A percentile compares a stretch with the other conserved stretches of the same genome.
phyloP scores from a whole-genome alignment of 2,113 vertebrate species.

The Trematomus loennbergii region DNA sequence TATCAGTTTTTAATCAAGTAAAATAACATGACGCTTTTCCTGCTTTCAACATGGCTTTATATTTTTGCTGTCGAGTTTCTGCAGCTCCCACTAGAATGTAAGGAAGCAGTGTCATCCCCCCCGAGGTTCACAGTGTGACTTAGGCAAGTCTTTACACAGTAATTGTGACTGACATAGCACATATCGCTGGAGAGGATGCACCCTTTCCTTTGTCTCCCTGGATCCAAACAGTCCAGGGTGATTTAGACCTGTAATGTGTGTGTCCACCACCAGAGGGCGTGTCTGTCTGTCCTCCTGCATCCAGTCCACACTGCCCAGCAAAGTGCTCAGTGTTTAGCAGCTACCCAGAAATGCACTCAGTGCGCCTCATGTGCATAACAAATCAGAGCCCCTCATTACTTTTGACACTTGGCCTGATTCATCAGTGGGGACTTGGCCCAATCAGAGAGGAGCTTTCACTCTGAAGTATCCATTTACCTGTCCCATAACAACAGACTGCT shows the following conservation, averaged over 20 bases:
- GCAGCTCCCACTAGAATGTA: no score
- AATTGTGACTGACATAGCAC: no score
- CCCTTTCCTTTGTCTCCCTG: not conserved
- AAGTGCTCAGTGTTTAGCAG: slow-evolving; percentile 56
- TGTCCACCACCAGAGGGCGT: slow-evolving; percentile 63
- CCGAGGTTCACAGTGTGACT: no score
- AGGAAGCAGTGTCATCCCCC: no score
- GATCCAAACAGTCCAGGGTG: not conserved
- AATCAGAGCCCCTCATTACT: slow-evolving; percentile 46
- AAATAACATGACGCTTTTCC: no score
- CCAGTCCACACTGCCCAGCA: slow-evolving; percentile 42
- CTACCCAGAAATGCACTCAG: slow-evolving; percentile 32
- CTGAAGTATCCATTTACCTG: slow-evolving; percentile 62
- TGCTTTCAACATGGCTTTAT: no score
- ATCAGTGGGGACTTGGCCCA: slow-evolving; percentile 37
- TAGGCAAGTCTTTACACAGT: no score
- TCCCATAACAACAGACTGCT: slow-evolving; percentile 52
- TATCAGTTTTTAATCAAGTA: no score
- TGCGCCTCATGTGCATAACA: slow-evolving; percentile 59
- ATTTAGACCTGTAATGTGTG: slow-evolving; percentile 1
- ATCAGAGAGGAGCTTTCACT: slow-evolving; percentile 24
- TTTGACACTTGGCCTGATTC: slow-evolving; percentile 65
- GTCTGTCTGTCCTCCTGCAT: slow-evolving; percentile 11
- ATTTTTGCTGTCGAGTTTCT: no score
- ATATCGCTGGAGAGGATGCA: not conserved